Conservation (phyloP, 2,888 invertebrate genomes). For the Euproctis similis region DNA sequence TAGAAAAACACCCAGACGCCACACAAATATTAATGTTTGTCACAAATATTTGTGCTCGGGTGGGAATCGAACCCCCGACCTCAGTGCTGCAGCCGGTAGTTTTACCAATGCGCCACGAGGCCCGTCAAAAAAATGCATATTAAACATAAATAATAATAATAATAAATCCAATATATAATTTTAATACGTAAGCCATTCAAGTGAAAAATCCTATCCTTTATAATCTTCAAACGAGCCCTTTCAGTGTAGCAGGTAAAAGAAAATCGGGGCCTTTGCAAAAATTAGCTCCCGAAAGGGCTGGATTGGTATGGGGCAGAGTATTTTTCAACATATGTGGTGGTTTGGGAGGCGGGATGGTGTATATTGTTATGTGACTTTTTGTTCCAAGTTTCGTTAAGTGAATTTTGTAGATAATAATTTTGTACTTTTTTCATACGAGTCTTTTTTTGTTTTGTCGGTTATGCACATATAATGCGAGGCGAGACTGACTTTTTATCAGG, state of each 20-base stretch:
- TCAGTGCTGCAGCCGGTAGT: too few species aligned
- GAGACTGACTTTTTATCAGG: too few species aligned
- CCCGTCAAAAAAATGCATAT: neutral
- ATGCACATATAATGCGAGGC: too few species aligned
- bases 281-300: constrained; percentile 36
- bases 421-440: constrained; percentile 8
- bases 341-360: too few species aligned
- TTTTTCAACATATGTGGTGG: constrained; percentile 48
- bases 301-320: constrained; percentile 34
- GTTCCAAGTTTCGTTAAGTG: constrained; percentile 48
- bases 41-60: too few species aligned
- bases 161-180: constrained; percentile 3
- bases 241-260: constrained; percentile 54
- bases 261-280: constrained; percentile 61
- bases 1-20: too few species aligned
- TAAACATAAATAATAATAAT: neutral
- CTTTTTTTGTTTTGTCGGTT: too few species aligned
- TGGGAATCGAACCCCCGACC: too few species aligned
- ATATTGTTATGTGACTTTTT: constrained; percentile 32
- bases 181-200: constrained; percentile 24
- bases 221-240: constrained; percentile 45
- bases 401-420: constrained; percentile 56
- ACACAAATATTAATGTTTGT: too few species aligned
- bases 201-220: constrained; percentile 34
- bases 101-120: neutral